Percentiles rank a stretch among this genome's conserved stretches.
These are phyloP conservation scores for Sebastes cheni DNA, from an alignment of 2,797 vertebrate genomes.

Conservation along the genomic window DNA sequence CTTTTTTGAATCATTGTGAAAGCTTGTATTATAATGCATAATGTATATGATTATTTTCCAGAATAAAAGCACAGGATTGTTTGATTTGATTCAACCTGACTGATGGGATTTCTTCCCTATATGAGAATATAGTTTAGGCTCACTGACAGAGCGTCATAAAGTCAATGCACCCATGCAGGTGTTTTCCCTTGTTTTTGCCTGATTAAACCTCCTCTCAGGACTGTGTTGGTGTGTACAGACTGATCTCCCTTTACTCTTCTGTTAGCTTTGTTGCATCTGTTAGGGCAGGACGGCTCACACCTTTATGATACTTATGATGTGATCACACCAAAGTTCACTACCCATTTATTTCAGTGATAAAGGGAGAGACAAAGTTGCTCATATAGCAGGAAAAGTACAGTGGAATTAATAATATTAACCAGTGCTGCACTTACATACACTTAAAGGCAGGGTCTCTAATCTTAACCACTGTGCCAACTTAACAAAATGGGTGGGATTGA, in stretches of 20 bases:
- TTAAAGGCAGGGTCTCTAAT: too few relatives aligned
- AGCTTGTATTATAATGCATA: conserved; percentile 62
- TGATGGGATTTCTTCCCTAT: conserved; percentile 17
- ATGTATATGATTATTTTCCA: conserved; percentile 68
- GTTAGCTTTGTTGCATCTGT: background rate
- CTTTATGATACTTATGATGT: background rate
- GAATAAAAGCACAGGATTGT: conserved; percentile 72
- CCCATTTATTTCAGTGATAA: background rate
- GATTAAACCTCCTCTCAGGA: background rate
- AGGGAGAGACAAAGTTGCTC: background rate
- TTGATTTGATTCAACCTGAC: conserved; percentile 41
- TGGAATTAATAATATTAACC: too few relatives aligned
- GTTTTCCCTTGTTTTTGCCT: background rate
- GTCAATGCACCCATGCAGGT: background rate
- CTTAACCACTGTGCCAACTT: background rate
- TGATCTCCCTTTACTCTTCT: background rate
- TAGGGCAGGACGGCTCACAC: background rate
- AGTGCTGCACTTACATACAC: too few relatives aligned
- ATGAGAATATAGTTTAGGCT: background rate
- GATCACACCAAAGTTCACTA: background rate
- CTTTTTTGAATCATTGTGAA: conserved; percentile 56
- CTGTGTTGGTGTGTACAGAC: background rate
- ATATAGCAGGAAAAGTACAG: too few relatives aligned
- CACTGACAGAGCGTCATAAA: background rate
- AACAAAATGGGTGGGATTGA: background rate